These are phyloP conservation scores for Hirundo rustica DNA, from an alignment of 2,797 vertebrate genomes.

Conservation along the genomic window DNA sequence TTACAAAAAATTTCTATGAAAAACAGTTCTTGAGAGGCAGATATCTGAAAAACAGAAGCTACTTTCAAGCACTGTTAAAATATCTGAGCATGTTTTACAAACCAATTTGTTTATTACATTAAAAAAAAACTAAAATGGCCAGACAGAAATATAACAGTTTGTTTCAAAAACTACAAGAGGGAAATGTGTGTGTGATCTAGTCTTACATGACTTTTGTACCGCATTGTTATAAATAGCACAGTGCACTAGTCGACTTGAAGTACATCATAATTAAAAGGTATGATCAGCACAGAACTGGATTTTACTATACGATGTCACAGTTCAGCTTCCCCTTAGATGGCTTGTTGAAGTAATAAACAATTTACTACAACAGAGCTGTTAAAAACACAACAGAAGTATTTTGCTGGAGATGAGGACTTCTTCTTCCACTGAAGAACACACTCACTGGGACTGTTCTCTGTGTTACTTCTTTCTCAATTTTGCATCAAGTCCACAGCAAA, in stretches of 20 bases:
- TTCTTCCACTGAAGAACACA: background rate
- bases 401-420: background rate
- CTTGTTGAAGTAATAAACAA: background rate
- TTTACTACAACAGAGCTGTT: fast-evolving
- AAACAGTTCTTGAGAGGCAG: background rate
- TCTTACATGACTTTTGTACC: background rate
- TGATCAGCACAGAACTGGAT: background rate
- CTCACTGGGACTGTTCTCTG: fast-evolving
- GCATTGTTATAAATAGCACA: background rate
- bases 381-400: background rate
- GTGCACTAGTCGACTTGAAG: background rate
- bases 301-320: background rate
- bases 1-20: background rate
- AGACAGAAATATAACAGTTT: background rate
- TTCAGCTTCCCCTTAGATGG: background rate
- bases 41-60: background rate
- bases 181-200: background rate
- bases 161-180: background rate
- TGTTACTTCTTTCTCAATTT: background rate
- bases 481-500: background rate
- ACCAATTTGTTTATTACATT: background rate
- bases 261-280: background rate
- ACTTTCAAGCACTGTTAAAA: background rate
- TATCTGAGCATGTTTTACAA: background rate
- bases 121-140: background rate